Conservation (phyloP, 2,888 invertebrate genomes). For the Campaea margaritaria region DNA sequence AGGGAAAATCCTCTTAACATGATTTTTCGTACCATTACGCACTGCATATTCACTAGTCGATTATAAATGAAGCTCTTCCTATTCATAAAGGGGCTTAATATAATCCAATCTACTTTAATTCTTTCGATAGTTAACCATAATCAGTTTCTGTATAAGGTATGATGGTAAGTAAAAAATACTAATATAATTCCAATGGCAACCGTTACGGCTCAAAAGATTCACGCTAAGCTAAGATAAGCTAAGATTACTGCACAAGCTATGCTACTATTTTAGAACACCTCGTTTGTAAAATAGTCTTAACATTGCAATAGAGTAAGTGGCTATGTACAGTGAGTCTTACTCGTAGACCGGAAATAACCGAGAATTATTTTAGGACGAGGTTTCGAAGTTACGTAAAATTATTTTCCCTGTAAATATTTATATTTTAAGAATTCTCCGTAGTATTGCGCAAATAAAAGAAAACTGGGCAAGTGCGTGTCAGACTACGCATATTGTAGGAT, state of each 20-base stretch:
- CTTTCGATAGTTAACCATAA: constrained; percentile 43
- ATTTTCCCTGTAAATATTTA: too few species aligned
- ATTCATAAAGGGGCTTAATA: constrained; percentile 40
- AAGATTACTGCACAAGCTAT: constrained; percentile 9
- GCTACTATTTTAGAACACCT: constrained; percentile 23
- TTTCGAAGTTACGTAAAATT: too few species aligned
- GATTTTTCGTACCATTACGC: constrained; percentile 40
- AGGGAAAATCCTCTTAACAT: constrained; percentile 22
- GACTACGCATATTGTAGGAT: too few species aligned
- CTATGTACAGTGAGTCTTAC: too few species aligned
- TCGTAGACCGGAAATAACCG: too few species aligned
- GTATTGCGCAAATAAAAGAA: too few species aligned
- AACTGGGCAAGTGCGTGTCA: too few species aligned
- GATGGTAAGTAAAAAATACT: constrained; percentile 53
- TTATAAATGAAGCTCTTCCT: constrained; percentile 36
- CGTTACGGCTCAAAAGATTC: constrained; percentile 65
- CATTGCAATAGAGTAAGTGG: constrained; percentile 17
- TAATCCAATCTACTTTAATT: constrained; percentile 48
- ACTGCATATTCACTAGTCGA: constrained; percentile 42
- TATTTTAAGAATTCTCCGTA: too few species aligned
- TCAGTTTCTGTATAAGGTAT: constrained; percentile 51
- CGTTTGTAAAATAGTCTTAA: constrained; percentile 45
- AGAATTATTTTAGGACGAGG: too few species aligned
- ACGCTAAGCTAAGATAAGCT: constrained; percentile 46
- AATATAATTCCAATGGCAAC: constrained; percentile 57